Percentiles rank a stretch among this genome's conserved stretches.
Evolutionary conservation across 2,888 invertebrate genomes (phyloP).

Genomic region (Andrena chrysosceles): DNA sequence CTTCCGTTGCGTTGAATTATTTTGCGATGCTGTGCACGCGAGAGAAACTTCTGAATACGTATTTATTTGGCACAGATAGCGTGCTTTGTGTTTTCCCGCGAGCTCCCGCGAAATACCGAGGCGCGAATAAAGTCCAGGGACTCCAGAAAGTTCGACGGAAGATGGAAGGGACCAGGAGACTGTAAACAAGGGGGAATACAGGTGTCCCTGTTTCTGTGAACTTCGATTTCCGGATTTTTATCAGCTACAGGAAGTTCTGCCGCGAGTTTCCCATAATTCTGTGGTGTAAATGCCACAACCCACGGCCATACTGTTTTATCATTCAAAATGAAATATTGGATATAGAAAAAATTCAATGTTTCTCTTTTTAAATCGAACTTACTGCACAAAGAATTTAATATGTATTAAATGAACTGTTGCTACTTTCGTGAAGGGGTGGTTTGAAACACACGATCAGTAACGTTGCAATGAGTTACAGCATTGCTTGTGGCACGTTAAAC

Average conservation of each 20-base stretch:
- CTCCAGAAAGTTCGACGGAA: constrained; percentile 52
- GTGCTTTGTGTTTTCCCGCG: constrained; percentile 4
- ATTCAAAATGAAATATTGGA: no score
- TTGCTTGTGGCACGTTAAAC: no score
- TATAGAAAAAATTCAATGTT: no score
- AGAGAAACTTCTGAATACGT: not conserved
- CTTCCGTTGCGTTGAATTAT: not conserved
- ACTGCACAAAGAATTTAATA: no score
- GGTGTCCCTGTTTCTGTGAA: constrained; percentile 42
- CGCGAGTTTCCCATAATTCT: constrained; percentile 45
- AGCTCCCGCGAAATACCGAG: constrained; percentile 5
- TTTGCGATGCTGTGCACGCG: not conserved
- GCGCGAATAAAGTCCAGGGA: constrained; percentile 28
- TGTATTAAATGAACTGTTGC: no score
- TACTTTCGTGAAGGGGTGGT: no score
- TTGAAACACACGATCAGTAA: no score
- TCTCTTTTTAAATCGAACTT: no score
- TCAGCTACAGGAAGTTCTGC: constrained; percentile 53
- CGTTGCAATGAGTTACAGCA: no score
- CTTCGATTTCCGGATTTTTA: constrained; percentile 52
- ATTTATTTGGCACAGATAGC: constrained; percentile 23
- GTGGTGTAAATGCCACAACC: constrained; percentile 34
- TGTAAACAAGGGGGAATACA: constrained; percentile 51
- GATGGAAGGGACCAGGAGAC: constrained; percentile 18
- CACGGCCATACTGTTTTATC: not conserved